These are phyloP conservation scores for Neodiprion virginianus DNA, from an alignment of 1,140 invertebrate species.

Conservation along the genomic window DNA sequence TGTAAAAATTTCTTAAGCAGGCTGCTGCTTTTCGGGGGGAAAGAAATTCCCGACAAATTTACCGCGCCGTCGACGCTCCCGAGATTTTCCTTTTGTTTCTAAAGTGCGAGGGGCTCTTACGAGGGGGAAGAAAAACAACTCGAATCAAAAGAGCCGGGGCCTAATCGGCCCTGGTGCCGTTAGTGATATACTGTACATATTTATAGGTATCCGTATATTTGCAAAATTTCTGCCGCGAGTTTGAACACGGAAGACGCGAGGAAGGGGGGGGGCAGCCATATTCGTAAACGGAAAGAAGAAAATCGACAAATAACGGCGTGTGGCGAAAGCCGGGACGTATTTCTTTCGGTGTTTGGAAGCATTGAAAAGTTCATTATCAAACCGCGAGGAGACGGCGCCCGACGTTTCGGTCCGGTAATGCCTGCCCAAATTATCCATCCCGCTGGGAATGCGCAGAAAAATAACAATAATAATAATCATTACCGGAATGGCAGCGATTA, in stretches of 20 bases:
- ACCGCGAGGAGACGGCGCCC: neutral
- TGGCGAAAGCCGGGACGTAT: neutral
- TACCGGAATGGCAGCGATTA: neutral
- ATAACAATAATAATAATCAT: conserved; percentile 3
- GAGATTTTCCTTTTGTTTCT: conserved; percentile 1
- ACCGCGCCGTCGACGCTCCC: neutral
- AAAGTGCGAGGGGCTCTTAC: neutral
- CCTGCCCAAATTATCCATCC: neutral
- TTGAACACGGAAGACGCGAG: too few species aligned
- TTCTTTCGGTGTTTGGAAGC: neutral
- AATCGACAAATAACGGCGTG: neutral
- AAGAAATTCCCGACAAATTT: neutral
- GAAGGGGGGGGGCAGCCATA: neutral
- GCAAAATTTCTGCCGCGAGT: too few species aligned
- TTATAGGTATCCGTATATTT: too few species aligned
- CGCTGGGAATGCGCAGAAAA: neutral
- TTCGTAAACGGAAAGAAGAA: neutral
- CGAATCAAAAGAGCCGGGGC: neutral
- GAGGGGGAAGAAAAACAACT: neutral
- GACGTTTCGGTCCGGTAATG: neutral
- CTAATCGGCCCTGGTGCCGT: neutral
- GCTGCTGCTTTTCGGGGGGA: neutral
- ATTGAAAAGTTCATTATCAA: neutral
- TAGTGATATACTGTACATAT: neutral
- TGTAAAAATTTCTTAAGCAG: too few species aligned